These are phyloP conservation scores for Aspidiotus rigidus DNA, from an alignment of 2,888 invertebrate species.

Conservation along the genomic window DNA sequence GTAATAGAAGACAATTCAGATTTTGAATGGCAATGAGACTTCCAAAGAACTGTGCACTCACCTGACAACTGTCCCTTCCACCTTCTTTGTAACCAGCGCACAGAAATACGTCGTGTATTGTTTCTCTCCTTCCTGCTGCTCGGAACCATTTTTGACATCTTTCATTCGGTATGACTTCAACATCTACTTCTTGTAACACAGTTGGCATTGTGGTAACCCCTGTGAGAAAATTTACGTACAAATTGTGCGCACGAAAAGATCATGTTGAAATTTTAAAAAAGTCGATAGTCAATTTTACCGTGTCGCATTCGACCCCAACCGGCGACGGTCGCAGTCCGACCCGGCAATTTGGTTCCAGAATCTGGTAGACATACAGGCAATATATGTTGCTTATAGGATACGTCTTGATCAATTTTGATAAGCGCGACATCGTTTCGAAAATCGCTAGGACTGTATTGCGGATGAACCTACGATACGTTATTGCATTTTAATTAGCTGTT, in stretches of 20 bases:
- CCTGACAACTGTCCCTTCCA: slow-evolving; percentile 53
- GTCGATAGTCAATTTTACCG: slow-evolving; percentile 49
- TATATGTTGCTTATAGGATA: slow-evolving; percentile 83
- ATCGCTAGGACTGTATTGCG: slow-evolving; percentile 80
- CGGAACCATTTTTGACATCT: slow-evolving; percentile 88
- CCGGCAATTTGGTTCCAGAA: slow-evolving; percentile 64
- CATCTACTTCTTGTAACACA: slow-evolving; percentile 54
- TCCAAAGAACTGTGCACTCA: slow-evolving; percentile 36
- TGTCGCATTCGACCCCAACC: slow-evolving; percentile 89
- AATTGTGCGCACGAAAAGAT: not conserved
- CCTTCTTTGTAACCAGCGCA: slow-evolving; percentile 91
- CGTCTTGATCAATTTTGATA: slow-evolving; percentile 68
- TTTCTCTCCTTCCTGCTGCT: slow-evolving; percentile 78
- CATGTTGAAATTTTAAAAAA: not conserved
- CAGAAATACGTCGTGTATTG: slow-evolving; percentile 85
- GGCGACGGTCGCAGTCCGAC: slow-evolving; percentile 81
- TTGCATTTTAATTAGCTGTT: not conserved
- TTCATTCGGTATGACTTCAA: slow-evolving; percentile 70
- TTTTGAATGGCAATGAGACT: no score
- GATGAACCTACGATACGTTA: slow-evolving; percentile 53
- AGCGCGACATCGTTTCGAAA: slow-evolving; percentile 84
- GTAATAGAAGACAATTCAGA: no score
- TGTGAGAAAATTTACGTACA: slow-evolving; percentile 35
- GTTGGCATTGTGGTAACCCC: slow-evolving; percentile 65
- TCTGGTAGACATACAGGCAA: slow-evolving; percentile 81